A percentile compares a stretch with the other conserved stretches of the same genome.
Conservation (phyloP, 2,113 vertebrate genomes). For the Odocoileus hemionus region DNA sequence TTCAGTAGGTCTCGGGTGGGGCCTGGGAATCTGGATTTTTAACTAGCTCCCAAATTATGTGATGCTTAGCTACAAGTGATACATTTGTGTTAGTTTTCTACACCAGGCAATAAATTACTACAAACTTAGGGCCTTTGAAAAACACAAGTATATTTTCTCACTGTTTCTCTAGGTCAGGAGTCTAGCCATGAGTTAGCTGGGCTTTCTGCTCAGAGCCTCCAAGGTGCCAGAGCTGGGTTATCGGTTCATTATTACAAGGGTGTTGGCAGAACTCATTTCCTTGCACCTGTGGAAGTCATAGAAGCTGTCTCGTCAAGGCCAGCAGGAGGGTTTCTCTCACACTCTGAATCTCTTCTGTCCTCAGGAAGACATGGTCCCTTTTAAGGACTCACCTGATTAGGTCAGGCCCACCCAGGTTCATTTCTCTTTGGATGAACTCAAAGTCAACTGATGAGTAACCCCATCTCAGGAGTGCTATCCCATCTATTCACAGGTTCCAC, state of each 20-base stretch:
- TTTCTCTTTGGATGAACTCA: not conserved
- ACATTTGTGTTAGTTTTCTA: not conserved
- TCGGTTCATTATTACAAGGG: too few species aligned
- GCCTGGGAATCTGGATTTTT: not conserved
- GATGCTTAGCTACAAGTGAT: not conserved
- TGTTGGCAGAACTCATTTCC: not conserved
- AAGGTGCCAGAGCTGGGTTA: not conserved
- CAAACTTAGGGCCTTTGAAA: not conserved
- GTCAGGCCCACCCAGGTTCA: not conserved
- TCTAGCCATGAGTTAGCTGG: not conserved
- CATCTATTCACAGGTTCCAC: not conserved
- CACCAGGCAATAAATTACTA: not conserved
- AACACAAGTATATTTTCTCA: not conserved
- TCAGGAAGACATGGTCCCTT: not conserved
- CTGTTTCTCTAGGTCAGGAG: not conserved
- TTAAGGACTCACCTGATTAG: not conserved
- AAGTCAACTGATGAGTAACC: not conserved
- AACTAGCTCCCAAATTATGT: not conserved
- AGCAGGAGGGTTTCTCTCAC: not conserved
- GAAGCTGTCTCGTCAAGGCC: not conserved
- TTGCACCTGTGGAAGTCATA: not conserved
- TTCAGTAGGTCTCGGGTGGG: not conserved
- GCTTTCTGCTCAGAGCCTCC: not conserved
- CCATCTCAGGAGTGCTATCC: not conserved
- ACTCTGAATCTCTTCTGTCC: not conserved